Percentiles rank a stretch among this genome's conserved stretches.
phyloP scores from a whole-genome alignment of 2,113 vertebrate genomes.

The Tupaia chinensis region DNA sequence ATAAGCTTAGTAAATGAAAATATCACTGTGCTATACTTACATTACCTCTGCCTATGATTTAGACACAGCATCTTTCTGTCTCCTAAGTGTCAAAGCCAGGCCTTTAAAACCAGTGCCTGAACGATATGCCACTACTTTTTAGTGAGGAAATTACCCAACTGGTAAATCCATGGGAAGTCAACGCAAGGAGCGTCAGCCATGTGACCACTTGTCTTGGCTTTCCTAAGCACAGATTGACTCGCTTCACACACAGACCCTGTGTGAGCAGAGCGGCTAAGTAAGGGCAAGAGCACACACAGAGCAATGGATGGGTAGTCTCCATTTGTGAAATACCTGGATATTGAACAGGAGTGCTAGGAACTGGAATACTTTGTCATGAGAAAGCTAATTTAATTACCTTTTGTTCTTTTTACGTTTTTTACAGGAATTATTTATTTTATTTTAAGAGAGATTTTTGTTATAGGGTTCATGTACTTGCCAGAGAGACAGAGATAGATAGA shows the following conservation, averaged over 20 bases:
- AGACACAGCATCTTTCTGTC: neutral
- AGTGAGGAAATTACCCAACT: neutral
- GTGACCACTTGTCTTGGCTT: neutral
- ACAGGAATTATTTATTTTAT: no score
- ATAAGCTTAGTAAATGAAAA: neutral
- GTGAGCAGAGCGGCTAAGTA: neutral
- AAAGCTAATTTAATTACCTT: constrained; percentile 2
- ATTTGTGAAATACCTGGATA: neutral
- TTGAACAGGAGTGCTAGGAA: neutral
- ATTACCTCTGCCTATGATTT: neutral
- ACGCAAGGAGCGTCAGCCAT: neutral
- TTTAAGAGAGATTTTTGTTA: no score
- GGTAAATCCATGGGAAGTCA: neutral
- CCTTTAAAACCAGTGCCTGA: neutral
- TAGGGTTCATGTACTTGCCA: no score
- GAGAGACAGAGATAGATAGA: no score
- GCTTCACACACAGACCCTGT: neutral
- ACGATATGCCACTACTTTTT: neutral
- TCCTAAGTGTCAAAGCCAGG: neutral
- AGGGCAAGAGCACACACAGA: neutral
- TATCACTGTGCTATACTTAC: neutral
- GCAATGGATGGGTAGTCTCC: neutral
- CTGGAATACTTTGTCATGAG: neutral
- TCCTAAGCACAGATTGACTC: neutral
- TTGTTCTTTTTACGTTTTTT: neutral